Base-by-base conservation (phyloP, 2,888 invertebrate genomes). In the Agriopis aurantiaria region DNA sequence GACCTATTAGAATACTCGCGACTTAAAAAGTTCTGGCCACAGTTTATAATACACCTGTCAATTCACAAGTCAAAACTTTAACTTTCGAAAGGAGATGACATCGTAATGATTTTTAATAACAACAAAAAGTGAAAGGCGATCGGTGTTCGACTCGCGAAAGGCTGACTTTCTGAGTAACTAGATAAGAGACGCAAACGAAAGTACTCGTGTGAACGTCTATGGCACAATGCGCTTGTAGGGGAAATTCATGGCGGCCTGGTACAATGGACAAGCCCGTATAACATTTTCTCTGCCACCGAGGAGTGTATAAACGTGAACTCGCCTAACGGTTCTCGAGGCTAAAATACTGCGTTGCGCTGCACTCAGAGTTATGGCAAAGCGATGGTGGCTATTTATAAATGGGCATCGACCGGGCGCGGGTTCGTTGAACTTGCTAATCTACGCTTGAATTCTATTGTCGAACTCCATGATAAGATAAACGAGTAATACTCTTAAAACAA, bases 61-160 rank as follows among this genome's bases (percentile, higher is more conserved):
- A 73, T 67, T 65, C 68, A 66, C 68, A 76, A 78, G 75, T 80
- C 81, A 79, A 82, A 80, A 79, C 72, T 79, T 80, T 73, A 75
- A 86, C 88, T 88, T 88, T 88, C 87, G 68, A 85, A 86, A 62
- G 64, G 59, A 82, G 83, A 87, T 85, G 85, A 85, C 82, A 82
- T 82, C 81, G 83, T 87, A 87, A 89, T 88, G 86, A 88, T 87
- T 89, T 89, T 90, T 89, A 88, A 88, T 89, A 89, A 86, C 72
- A 87, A 86, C 85, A 80, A 91, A 91, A 91, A 93, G 93, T 92
- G 93, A 93, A 93, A 93, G 93, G 91, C 80, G 84, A 85, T 88
- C 85, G 84, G 76, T 33, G 33, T 74, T 75, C 66, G 69, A 65
- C 67, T 66, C 68, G 74, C 72, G 77, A 77, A 75, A 77, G 83